Base-by-base conservation (phyloP, 2,797 vertebrate species). In the Valencia hispanica region DNA sequence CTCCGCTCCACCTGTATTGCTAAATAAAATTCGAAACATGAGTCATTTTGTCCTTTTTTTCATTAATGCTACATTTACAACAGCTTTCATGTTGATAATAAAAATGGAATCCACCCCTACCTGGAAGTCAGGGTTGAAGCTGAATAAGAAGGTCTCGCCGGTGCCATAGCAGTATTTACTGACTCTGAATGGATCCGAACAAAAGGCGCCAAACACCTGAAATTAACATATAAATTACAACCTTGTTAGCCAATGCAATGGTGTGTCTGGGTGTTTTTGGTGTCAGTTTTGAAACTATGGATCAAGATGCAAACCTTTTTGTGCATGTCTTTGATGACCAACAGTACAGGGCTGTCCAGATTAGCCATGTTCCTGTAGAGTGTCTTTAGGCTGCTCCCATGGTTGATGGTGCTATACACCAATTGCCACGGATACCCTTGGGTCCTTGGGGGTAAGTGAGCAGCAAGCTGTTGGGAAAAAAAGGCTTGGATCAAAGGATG, bases 101-200 rank as follows among this genome's bases (percentile, higher is more conserved):
- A n/a, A 63, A 41, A n/a, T 41, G 5, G 34, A 43, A n/a, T 72
- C 20, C 17, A 5, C 2, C 74, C 72, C n/a, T 79, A 98, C 98
- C 97, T 99, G 96, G 90, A 98, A 97, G 86, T 96, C 95, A 5
- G 98, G 97, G 88, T 94, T 95, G 91, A 98, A 99, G 22, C 96
- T 97, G 91, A 96, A 99, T 39, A 99, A 96, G 86, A 99, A 99
- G 12, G 98, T 99, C 91, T 99, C 98, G 79, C 98, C 98, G 5
- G 98, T 99, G 80, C 98, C 98, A 2, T 99, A 99, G 85, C 97
- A 99, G 86, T 96, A 95, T 87, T 96, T 95, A 88, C 97, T 99
- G 86, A 98, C 95, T 95, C 83, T 96, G 94, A 99, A 99, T 9
- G 98, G 96, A 89, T 98, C 96, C 0, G 98, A 98, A 48, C 96